Conservation (phyloP, 1,140 invertebrate genomes). For the Drosophila guanche region DNA sequence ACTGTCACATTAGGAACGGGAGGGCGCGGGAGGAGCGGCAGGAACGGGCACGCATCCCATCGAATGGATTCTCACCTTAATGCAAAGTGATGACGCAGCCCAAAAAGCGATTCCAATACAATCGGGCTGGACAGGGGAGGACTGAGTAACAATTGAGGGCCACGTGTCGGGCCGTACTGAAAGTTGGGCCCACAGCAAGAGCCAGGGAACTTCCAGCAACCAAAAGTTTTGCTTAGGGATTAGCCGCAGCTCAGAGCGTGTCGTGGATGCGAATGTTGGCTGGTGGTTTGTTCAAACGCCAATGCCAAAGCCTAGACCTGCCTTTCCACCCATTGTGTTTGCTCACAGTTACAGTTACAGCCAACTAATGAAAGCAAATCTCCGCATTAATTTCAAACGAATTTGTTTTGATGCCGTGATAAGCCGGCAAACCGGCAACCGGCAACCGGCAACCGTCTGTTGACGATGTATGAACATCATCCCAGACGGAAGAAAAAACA, state of each 20-base stretch:
- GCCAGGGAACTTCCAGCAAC: slow-evolving; percentile 48
- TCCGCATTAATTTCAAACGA: slow-evolving; percentile 83
- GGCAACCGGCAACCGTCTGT: slow-evolving; percentile 13
- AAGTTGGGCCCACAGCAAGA: slow-evolving; percentile 39
- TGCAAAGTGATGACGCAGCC: slow-evolving; percentile 71
- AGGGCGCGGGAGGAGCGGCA: too few relatives aligned
- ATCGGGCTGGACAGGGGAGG: slow-evolving; percentile 15
- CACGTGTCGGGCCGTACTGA: slow-evolving; percentile 52
- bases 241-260: slow-evolving; percentile 60
- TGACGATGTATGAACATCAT: background rate
- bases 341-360: slow-evolving; percentile 71
- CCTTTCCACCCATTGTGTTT: slow-evolving; percentile 56
- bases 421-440: slow-evolving; percentile 70
- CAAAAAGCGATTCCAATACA: slow-evolving; percentile 71
- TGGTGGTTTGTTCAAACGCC: slow-evolving; percentile 51
- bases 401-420: slow-evolving; percentile 83
- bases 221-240: slow-evolving; percentile 77
- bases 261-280: slow-evolving; percentile 45
- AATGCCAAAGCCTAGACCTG: slow-evolving; percentile 4
- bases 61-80: slow-evolving; percentile 19
- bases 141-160: slow-evolving; percentile 24
- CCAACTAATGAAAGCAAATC: slow-evolving; percentile 82
- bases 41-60: slow-evolving; percentile 25
- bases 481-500: slow-evolving; percentile 20
- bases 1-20: slow-evolving; percentile 73